phyloP scores from a whole-genome alignment of 2,888 invertebrate species.

The Drosophila cognata region DNA sequence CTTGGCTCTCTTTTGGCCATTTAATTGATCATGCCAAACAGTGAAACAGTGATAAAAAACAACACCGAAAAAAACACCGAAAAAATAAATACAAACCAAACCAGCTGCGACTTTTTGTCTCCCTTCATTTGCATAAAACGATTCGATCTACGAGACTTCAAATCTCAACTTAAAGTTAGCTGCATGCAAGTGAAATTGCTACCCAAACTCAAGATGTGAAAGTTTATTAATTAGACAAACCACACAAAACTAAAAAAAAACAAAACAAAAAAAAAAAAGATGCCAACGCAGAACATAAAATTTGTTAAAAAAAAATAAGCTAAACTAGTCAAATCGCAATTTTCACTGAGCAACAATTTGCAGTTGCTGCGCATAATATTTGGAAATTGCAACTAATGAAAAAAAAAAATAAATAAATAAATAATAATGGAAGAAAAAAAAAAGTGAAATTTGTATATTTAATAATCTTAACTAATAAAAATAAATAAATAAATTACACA shows the following conservation, averaged over 20 bases:
- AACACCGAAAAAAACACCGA: not conserved
- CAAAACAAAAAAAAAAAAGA: slow-evolving; percentile 4
- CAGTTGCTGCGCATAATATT: not conserved
- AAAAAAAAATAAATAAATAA: not conserved
- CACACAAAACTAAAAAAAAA: slow-evolving; percentile 9
- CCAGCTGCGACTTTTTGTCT: slow-evolving; percentile 20
- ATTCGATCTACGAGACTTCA: slow-evolving; percentile 41
- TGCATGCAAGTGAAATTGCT: slow-evolving; percentile 71
- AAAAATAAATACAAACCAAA: not conserved
- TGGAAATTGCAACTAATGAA: not conserved
- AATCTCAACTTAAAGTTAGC: slow-evolving; percentile 15
- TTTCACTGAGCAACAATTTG: not conserved
- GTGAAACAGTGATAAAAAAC: slow-evolving; percentile 6
- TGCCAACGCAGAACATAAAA: not conserved
- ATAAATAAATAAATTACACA: no score
- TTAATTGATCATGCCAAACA: slow-evolving; percentile 49
- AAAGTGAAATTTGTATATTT: not conserved
- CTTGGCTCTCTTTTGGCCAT: slow-evolving; percentile 37
- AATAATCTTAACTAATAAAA: not conserved
- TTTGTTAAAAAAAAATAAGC: not conserved
- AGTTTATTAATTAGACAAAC: slow-evolving; percentile 75
- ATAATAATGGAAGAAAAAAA: not conserved
- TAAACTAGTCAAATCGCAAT: not conserved
- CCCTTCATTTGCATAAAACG: slow-evolving; percentile 71
- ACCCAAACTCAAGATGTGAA: slow-evolving; percentile 64